Percentiles rank a stretch among this genome's conserved stretches.
Conservation (phyloP, 2,888 invertebrate species). For the Diarsia rubi region DNA sequence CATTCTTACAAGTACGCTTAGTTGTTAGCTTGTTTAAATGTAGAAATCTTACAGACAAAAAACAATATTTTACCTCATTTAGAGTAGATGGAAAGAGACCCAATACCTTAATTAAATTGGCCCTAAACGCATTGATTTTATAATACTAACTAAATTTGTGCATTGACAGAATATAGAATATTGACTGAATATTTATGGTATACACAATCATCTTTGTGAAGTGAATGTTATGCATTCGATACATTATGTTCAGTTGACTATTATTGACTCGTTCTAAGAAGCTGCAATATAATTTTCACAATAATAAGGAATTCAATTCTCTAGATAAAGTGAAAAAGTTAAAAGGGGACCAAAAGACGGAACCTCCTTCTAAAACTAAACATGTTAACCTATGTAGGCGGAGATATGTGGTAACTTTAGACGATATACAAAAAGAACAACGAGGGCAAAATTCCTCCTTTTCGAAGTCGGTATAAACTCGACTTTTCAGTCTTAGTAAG, state of each 20-base stretch:
- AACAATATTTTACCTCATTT: not conserved
- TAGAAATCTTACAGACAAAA: not conserved
- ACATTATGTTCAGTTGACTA: too few relatives aligned
- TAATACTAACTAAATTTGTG: not conserved
- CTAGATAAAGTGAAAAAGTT: not conserved
- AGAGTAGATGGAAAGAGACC: not conserved
- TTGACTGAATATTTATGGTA: not conserved
- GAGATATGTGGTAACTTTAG: conserved; percentile 29
- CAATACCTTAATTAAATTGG: not conserved
- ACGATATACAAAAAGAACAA: conserved; percentile 6
- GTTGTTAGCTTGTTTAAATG: not conserved
- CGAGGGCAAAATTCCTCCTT: not conserved
- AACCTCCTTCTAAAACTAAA: conserved; percentile 14
- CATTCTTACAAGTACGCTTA: not conserved
- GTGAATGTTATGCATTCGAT: not conserved
- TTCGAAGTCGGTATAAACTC: conserved; percentile 22
- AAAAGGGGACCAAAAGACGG: conserved; percentile 22
- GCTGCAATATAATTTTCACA: not conserved
- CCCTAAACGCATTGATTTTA: not conserved
- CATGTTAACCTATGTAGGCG: conserved; percentile 43
- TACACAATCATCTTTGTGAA: not conserved
- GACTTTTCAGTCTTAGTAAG: conserved; percentile 41
- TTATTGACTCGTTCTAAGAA: not conserved
- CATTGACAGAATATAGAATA: not conserved
- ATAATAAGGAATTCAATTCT: not conserved